phyloP scores from a whole-genome alignment of 2,888 invertebrate genomes.

The Ethmia dodecea region DNA sequence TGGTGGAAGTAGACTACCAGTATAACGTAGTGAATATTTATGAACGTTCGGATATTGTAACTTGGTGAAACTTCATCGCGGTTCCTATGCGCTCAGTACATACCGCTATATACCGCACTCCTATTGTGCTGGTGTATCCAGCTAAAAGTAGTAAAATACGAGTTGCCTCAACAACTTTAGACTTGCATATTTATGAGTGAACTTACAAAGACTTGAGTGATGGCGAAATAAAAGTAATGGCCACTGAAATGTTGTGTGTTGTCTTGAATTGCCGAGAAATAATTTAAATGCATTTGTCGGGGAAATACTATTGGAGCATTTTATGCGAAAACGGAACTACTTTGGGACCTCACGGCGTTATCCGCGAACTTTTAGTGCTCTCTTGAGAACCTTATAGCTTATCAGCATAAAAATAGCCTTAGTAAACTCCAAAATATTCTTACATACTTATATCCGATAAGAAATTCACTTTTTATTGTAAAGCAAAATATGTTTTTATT shows the following conservation, averaged over 20 bases:
- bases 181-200: slow-evolving; percentile 68
- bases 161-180: slow-evolving; percentile 52
- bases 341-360: slow-evolving; percentile 3
- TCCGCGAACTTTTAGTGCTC: slow-evolving; percentile 7
- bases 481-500: neutral
- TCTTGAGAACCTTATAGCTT: slow-evolving; percentile 7
- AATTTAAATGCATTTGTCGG: slow-evolving; percentile 9
- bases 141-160: slow-evolving; percentile 58
- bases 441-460: no score
- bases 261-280: slow-evolving; percentile 2
- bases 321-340: slow-evolving; percentile 1
- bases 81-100: slow-evolving; percentile 27
- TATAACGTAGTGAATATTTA: slow-evolving; percentile 62
- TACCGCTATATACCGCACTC: slow-evolving; percentile 23
- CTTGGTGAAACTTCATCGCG: slow-evolving; percentile 47
- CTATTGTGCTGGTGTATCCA: slow-evolving; percentile 54
- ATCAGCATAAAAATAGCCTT: slow-evolving; percentile 10
- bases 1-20: slow-evolving; percentile 42
- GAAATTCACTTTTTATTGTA: slow-evolving; percentile 2
- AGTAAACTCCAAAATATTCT: slow-evolving; percentile 3
- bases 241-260: slow-evolving; percentile 40
- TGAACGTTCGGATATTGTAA: slow-evolving; percentile 62
- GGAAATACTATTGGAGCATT: neutral
- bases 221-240: slow-evolving; percentile 59
- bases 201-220: slow-evolving; percentile 64